Conservation (phyloP, 2,797 vertebrate species). For the Carduelis carduelis region DNA sequence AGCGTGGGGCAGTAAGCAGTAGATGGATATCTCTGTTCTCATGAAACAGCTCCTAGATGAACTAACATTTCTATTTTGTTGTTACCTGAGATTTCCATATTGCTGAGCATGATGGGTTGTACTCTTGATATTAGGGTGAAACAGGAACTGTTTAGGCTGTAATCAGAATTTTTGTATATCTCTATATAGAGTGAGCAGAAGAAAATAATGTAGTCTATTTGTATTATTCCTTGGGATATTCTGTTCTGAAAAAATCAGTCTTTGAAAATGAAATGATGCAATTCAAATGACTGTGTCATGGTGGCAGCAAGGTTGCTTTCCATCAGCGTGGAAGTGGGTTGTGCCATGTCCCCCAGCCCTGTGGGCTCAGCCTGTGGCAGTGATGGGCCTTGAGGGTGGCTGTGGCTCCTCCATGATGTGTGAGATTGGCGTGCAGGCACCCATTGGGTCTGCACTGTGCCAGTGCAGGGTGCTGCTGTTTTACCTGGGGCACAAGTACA, state of each 20-base stretch:
- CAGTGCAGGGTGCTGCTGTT: fast-evolving
- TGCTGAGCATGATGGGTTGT: background rate
- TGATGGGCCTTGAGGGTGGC: background rate
- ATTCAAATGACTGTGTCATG: background rate
- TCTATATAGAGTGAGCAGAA: background rate
- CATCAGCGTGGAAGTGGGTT: fast-evolving
- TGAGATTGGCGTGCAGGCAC: fast-evolving
- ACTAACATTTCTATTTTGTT: background rate
- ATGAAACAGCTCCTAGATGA: background rate
- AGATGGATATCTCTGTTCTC: background rate
- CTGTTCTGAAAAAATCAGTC: background rate
- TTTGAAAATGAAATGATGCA: background rate
- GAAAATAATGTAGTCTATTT: background rate
- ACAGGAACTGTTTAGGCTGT: background rate
- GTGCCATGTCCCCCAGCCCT: fast-evolving
- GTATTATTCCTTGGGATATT: background rate
- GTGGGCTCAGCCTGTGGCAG: background rate
- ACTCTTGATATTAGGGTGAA: background rate
- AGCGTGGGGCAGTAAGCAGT: background rate
- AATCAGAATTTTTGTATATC: background rate
- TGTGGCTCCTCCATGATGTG: background rate
- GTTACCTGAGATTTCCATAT: background rate
- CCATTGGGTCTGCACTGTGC: fast-evolving
- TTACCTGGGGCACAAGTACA: background rate
- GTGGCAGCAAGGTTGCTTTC: background rate